Base-by-base conservation (phyloP, 2,797 vertebrate species). In the Leucoraja ocellata region DNA sequence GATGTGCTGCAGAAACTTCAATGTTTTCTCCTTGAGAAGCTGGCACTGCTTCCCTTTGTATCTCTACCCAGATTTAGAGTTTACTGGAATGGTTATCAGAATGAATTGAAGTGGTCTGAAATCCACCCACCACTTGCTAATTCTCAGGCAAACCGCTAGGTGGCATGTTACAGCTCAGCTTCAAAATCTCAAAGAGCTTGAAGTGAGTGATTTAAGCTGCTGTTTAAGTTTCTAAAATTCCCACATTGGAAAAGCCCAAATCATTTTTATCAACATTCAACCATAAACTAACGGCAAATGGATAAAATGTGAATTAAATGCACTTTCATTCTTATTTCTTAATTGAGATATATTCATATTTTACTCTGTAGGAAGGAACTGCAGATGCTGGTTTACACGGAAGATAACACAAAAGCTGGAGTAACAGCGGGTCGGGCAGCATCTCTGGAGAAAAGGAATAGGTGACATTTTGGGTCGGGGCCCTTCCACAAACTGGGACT, bases 91-190 rank as follows among this genome's bases (percentile, higher is more conserved):
- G 28, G 14, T 32, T 86, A 16, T 46, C 63, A 88, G 16, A 88
- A 88, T 68, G 16, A 36, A 36, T 68, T 18, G 18, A 36, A 16
- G 21, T 68, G 61, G 6, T 2, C 36, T 14, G 61, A 36, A 88
- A 36, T 88, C 16, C 28, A 65, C 61, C 78, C 11, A 54, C 21
- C 46, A 65, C n/a, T 18, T 74, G 23, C 13, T 74, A 4, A 4
- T 61, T 91, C 90, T 91, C 23, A 76, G 71, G 73, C 6, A 92
- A 3, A 28, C 90, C 90, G 16, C 90, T 76, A 92, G 90, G 46
- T 92, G 90, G 90, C 84, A 68, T 28, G 5, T 16, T 76, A 76
- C 71, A 76, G 32, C 11, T 16, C 71, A 76, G 63, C 0, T 10
- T 92, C 14, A 92, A 76, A 39, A 18, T 54, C 11, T 21, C 11